Evolutionary conservation across 2,797 vertebrate species (phyloP).

Genomic region (Allobates femoralis): DNA sequence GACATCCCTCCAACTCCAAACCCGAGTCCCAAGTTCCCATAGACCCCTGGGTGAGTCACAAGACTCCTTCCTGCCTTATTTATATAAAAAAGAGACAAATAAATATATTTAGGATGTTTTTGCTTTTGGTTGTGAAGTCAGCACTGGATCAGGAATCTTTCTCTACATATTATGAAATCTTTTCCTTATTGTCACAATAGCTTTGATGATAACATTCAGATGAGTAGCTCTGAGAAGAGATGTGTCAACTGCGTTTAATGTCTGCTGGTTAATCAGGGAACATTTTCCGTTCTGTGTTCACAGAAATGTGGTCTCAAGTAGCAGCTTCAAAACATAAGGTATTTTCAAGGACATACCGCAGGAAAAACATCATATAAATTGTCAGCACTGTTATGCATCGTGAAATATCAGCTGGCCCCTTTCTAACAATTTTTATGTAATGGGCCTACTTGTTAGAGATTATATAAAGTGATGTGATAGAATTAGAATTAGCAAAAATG

Average conservation of each 20-base stretch:
- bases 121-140: neutral
- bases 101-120: neutral
- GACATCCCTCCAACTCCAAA: no score
- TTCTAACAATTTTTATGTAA: neutral
- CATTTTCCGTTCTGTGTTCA: constrained; percentile 22
- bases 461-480: constrained; percentile 9
- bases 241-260: constrained; percentile 49
- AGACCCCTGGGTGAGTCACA: no score
- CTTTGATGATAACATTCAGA: constrained; percentile 35
- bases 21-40: no score
- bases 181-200: constrained; percentile 47
- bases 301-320: constrained; percentile 32
- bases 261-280: constrained; percentile 45
- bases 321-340: constrained; percentile 18
- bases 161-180: constrained; percentile 1
- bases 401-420: constrained; percentile 7
- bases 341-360: constrained; percentile 43
- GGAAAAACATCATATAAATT: constrained; percentile 9
- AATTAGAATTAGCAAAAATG: neutral
- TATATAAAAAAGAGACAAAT: neutral
- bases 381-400: constrained; percentile 21
- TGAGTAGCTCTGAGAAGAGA: constrained; percentile 33
- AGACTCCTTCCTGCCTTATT: neutral
- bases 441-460: neutral
- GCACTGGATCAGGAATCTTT: neutral